Base-by-base conservation (phyloP, 2,113 vertebrate species). In the Alosa alosa region DNA sequence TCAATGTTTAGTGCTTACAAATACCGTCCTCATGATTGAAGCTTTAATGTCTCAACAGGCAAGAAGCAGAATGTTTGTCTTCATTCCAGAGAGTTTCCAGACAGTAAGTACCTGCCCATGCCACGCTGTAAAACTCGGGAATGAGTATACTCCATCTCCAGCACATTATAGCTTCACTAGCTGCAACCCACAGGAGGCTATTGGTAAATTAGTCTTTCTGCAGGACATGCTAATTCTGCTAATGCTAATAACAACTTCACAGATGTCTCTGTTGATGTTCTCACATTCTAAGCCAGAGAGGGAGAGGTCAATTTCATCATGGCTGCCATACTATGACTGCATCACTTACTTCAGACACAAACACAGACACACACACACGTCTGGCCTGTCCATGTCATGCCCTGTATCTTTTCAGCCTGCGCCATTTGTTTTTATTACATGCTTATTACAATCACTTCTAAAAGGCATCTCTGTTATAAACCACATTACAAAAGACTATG, bases 1-100 rank as follows among this genome's bases (percentile, higher is more conserved):
- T 87, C 88, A 50, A 41, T 44, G 87, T 85, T 78, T 86, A 89
- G 90, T 86, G 85, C 93, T 86, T 86, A 75, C 50, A 45, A 82
- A 82, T 44, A 44, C 41, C 41, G 41, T 44, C 41, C 41, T 44
- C 41, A 44, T 75, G 86, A 64, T 49, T 49, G 47, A 49, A 49
- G 47, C 47, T 49, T 11, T 49, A 13, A 13, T 49, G 47, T 8
- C 47, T 49, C 41, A 20, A 64, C 2, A 25, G 20, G n/a, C 20
- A n/a, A n/a, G 60, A n/a, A n/a, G 20, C 55, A 64, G 22, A 25
- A 9, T n/a, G 20, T 64, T 64, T 64, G n/a, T 64, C 22, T n/a
- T 64, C 57, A 5, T 22, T 64, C 18, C n/a, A 31, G 64, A 1
- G 3, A 31, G 64, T 72, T 72, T 72, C 64, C 64, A 72, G 64